Evolutionary conservation across 2,113 vertebrate genomes (phyloP), one percentile per base, ranked within the genome.

Genomic region (Oryzias melastigma): DNA sequence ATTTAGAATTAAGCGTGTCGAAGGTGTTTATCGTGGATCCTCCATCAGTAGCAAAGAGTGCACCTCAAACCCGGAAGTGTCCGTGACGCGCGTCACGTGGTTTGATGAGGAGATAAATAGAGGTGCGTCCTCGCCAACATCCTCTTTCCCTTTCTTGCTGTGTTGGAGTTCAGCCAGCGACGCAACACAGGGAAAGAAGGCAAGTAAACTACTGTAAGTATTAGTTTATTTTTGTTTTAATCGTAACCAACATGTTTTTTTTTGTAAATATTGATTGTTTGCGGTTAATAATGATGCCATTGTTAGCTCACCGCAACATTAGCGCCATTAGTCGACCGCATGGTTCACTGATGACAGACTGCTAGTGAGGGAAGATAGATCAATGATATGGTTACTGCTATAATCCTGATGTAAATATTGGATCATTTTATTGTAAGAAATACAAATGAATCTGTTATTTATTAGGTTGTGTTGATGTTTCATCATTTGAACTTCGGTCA

Each of bases 1-100:
- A 12, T 35, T 35, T 3, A 35, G 10, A 7, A 35, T 10, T 5
- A 27, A 27, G 25, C 25, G 29, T 35, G 29, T 35, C 29, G 29
- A 35, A 10, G 29, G 29, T 10, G 29, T 35, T 35, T 29, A 29
- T 6, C 7, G 2, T 35, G 0, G 8, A 35, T 35, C 8, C 3
- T 10, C 8, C 8, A 35, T 10, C 29, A 29, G 29, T 48, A 52
- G 14, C 6, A 14, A 6, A 16, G 19, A 6, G 22, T 35, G 2
- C 7, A 1, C 20, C 41, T 3, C 14, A 7, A 60, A 71, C 52
- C 67, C 73, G 73, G 73, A 77, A 77, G 73, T 19, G 46, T 22
- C 53, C 3, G 12, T 62, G 48, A 59, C 50, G 67, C 60, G 29
- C 67, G 70, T 53, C 91, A 92, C 90, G 90, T 92, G 91, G 85